These are phyloP conservation scores for Deroplatys truncata DNA, from an alignment of 2,888 invertebrate species.

Conservation along the genomic window DNA sequence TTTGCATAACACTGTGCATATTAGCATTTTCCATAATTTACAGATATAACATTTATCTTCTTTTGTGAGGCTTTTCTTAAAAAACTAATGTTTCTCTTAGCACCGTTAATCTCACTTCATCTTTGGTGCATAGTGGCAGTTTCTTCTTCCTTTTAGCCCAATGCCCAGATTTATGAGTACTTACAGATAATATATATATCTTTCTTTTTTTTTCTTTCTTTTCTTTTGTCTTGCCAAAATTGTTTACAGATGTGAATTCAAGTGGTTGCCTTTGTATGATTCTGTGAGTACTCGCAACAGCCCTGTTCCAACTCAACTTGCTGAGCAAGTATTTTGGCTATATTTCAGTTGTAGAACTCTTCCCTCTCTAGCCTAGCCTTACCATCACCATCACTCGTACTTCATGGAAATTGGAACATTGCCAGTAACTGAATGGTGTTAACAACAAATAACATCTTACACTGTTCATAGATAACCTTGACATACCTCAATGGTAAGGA, in stretches of 20 bases:
- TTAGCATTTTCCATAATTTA: not conserved
- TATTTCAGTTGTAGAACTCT: not conserved
- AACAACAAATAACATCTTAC: not conserved
- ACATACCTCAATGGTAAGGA: not conserved
- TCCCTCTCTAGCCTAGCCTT: not conserved
- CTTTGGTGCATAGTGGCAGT: constrained; percentile 15
- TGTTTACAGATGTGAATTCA: no score
- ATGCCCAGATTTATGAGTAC: not conserved
- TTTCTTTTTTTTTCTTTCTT: not conserved
- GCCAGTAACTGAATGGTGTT: not conserved
- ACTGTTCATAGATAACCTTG: not conserved
- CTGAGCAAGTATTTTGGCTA: not conserved
- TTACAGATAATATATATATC: not conserved
- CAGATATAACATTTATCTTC: not conserved
- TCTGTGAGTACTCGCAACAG: not conserved
- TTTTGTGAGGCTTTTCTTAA: not conserved
- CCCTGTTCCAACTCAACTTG: not conserved
- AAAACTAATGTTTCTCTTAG: not conserved
- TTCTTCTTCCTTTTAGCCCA: not conserved
- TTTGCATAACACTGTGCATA: constrained; percentile 11
- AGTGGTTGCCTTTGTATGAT: not conserved
- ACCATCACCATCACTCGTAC: not conserved
- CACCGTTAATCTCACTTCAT: not conserved
- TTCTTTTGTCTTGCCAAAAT: not conserved
- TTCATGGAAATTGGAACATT: not conserved